Evolutionary conservation across 2,797 vertebrate genomes (phyloP).

Genomic region (Rhincodon typus): DNA sequence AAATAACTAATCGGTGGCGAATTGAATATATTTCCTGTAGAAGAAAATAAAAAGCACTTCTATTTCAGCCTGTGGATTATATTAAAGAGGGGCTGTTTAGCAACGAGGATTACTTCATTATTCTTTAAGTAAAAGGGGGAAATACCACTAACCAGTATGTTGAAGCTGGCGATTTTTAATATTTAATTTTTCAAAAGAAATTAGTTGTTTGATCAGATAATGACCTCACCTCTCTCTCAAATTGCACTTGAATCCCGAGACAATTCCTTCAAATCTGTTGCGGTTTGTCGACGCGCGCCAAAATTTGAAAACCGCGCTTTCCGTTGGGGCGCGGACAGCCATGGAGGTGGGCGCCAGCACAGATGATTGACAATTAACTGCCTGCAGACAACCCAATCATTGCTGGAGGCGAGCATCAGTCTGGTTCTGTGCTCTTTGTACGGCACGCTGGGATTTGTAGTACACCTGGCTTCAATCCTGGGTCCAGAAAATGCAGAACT

Average conservation of each 20-base stretch:
- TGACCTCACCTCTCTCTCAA: not conserved
- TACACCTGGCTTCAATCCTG: not conserved
- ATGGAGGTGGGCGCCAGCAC: no score
- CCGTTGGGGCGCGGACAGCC: not conserved
- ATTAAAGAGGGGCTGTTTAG: not conserved
- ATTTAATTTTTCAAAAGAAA: not conserved
- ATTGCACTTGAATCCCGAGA: not conserved
- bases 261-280: not conserved
- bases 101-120: no score
- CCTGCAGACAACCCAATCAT: not conserved
- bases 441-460: not conserved
- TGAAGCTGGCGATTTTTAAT: not conserved
- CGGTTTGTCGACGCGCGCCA: not conserved
- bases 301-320: slow-evolving; percentile 31
- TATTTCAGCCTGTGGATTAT: not conserved
- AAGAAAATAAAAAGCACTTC: not conserved
- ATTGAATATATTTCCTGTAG: not conserved
- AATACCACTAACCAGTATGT: no score
- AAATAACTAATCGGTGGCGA: not conserved
- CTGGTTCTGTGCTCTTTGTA: not conserved
- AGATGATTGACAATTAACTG: not conserved
- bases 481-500: no score
- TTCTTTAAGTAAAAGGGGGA: not conserved
- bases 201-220: not conserved
- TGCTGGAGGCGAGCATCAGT: not conserved